A percentile compares a stretch with the other conserved stretches of the same genome.
These are phyloP conservation scores for Botia kubotai DNA, from an alignment of 2,797 vertebrate species.

Conservation along the genomic window DNA sequence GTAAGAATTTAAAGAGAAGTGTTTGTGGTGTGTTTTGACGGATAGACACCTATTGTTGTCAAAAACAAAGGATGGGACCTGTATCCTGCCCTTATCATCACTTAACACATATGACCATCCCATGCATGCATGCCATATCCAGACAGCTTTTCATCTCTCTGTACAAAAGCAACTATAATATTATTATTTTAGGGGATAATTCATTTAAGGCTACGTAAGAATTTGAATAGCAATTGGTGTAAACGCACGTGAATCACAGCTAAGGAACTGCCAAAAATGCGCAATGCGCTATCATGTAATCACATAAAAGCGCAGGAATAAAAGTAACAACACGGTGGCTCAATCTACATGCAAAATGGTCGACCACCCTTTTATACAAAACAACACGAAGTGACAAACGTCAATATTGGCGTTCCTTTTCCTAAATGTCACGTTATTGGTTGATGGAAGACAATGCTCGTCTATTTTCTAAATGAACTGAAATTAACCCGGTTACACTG, in stretches of 20 bases:
- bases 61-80: conserved; percentile 30
- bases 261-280: conserved; percentile 67
- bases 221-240: neutral
- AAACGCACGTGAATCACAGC: conserved; percentile 6
- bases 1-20: too few relatives aligned
- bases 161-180: neutral
- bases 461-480: conserved; percentile 14
- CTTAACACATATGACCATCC: neutral
- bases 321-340: neutral
- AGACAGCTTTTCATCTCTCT: neutral
- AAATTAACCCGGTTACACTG: neutral
- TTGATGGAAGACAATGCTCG: conserved; percentile 17
- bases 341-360: conserved; percentile 15
- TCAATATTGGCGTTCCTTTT: neutral
- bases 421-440: conserved; percentile 30
- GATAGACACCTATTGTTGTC: conserved; percentile 1
- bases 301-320: neutral
- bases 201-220: neutral
- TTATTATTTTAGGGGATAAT: neutral
- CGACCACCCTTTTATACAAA: neutral
- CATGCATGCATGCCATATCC: neutral
- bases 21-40: neutral
- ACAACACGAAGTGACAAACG: neutral
- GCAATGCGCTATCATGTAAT: conserved; percentile 71
- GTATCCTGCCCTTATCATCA: neutral